Base-by-base conservation (phyloP, 2,888 invertebrate genomes). In the Arge pagana region DNA sequence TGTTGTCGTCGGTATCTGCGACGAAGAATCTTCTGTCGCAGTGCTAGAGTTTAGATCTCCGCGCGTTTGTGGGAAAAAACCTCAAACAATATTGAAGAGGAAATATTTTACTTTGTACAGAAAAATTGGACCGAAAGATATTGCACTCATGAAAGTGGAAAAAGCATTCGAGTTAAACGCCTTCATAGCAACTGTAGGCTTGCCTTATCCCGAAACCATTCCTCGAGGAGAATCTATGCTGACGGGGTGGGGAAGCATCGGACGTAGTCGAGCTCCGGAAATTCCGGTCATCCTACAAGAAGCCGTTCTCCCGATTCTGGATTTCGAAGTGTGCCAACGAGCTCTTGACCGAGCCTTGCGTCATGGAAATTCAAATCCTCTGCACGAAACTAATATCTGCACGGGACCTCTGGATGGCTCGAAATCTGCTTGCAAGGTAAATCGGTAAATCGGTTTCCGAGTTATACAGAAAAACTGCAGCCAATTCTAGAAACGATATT, bases 321-420 rank as follows among this genome's bases (percentile, higher is more conserved):
- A 65, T 48, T 63, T 62, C 48, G 51, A 61, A 33, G 50, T 64
- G 11, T 70, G 70, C 45, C 58, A 62, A 35, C 53, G 53, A 2
- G 57, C 62, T 1, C 45, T 69, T 7, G 54, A 60, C 8, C 53
- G 57, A 11, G 53, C 52, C 1, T 57, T 68, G n/a, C 59, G 55
- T 6, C 45, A 33, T 11, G 61, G 59, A 7, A 59, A 54, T 1
- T 50, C 53, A 8, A 62, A 66, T 43, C 67, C 68, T 2, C 57
- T 80, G 4, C 65, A 62, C 2, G 43, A 57, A 4, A 71, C 68
- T 3, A 81, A 81, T 55, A 55, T 81, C n/a, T 81, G 81, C 65
- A 76, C 80, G 3, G 77, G 77, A 10, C 79, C 80, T 0, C 58
- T 71, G 21, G 60, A 71, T 15, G 74, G 75, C 36, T 74, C 76